phyloP scores from a whole-genome alignment of 1,140 invertebrate species.

The Zelostemma sp. region DNA sequence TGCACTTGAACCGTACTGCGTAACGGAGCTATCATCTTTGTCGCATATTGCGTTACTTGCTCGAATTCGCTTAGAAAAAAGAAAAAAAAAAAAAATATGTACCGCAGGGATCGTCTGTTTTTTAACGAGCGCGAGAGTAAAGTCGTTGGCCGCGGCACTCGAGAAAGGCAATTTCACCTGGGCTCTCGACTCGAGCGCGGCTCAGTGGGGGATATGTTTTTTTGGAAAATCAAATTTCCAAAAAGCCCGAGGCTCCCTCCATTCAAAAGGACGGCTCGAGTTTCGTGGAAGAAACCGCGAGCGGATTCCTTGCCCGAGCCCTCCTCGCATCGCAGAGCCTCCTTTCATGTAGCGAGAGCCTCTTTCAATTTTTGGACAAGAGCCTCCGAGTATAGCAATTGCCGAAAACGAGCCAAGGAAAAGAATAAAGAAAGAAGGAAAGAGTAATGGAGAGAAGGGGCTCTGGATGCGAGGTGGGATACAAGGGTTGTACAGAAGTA shows the following conservation, averaged over 20 bases:
- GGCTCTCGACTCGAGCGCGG: no score
- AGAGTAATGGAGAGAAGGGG: conserved; percentile 24
- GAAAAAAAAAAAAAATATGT: no score
- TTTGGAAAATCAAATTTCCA: not conserved
- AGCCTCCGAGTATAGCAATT: conserved; percentile 22
- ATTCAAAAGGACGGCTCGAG: not conserved
- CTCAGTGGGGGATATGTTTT: not conserved
- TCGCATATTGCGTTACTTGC: no score
- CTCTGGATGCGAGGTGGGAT: conserved; percentile 18
- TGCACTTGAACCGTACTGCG: not conserved
- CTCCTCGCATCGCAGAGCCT: conserved; percentile 26
- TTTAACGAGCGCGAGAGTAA: no score
- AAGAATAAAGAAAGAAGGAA: not conserved
- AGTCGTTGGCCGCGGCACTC: no score
- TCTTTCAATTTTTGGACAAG: conserved; percentile 48
- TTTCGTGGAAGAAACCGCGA: not conserved
- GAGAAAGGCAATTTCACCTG: no score
- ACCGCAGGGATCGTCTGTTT: no score
- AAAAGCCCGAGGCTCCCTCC: not conserved
- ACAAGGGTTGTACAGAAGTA: conserved; percentile 43
- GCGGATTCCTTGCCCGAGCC: not conserved
- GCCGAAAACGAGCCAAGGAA: conserved; percentile 33
- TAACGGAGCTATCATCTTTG: not conserved
- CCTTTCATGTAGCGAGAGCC: conserved; percentile 36
- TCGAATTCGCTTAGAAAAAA: no score